Evolutionary conservation across 1,140 invertebrate species (phyloP).

Genomic region (Drosophila tropicalis): DNA sequence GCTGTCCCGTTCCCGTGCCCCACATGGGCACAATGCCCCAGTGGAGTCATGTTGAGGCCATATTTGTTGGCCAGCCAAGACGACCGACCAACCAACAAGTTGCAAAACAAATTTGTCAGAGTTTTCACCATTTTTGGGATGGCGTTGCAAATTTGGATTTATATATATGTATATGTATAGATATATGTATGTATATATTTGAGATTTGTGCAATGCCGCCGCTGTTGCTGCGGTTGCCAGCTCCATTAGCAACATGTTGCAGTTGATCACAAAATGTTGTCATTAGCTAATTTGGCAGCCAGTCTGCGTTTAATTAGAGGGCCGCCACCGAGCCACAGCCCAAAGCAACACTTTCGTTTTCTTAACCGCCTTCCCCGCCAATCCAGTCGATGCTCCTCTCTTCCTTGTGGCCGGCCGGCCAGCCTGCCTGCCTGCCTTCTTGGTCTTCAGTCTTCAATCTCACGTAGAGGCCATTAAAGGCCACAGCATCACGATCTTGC

Average conservation of each 20-base stretch:
- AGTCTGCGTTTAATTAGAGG: conserved; percentile 72
- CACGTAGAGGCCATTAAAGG: conserved; percentile 74
- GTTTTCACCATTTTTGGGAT: conserved; percentile 63
- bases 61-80: conserved; percentile 41
- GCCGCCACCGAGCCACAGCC: conserved; percentile 40
- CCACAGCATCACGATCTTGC: conserved; percentile 70
- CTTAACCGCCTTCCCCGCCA: conserved; percentile 9
- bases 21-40: conserved; percentile 70
- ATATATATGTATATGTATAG: not conserved
- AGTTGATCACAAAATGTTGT: conserved; percentile 48
- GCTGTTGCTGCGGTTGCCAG: not conserved
- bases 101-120: conserved; percentile 80
- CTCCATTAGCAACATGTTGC: conserved; percentile 1
- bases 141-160: conserved; percentile 49
- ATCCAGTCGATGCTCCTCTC: too few relatives aligned
- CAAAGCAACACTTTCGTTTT: conserved; percentile 74
- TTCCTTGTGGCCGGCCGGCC: not conserved
- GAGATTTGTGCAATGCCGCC: conserved; percentile 60
- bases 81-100: conserved; percentile 55
- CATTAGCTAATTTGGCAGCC: conserved; percentile 78
- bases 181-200: not conserved
- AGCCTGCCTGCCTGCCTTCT: conserved; percentile 14
- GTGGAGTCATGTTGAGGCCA: conserved; percentile 67
- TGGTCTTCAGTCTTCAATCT: conserved; percentile 46
- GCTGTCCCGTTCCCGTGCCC: conserved; percentile 44